Evolutionary conservation across 2,113 vertebrate species (phyloP).

Genomic region (Bos indicus): DNA sequence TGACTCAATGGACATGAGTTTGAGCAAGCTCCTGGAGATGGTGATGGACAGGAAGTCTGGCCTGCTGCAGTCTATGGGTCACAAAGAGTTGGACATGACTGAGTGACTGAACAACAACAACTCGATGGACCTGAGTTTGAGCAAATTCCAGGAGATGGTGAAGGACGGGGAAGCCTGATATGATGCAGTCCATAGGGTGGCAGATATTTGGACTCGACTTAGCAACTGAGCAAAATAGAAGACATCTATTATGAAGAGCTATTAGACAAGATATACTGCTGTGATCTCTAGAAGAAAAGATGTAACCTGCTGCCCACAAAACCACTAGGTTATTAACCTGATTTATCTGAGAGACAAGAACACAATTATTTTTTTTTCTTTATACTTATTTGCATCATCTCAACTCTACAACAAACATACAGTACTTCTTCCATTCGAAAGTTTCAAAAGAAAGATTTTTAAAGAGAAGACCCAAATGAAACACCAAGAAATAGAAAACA

Average conservation of each 20-base stretch:
- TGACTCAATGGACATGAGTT: neutral
- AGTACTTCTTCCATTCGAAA: neutral
- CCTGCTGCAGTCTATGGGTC: neutral
- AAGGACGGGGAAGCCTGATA: neutral
- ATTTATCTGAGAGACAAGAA: neutral
- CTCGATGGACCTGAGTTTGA: neutral
- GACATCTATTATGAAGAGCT: neutral
- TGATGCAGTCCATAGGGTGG: neutral
- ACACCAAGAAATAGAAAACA: neutral
- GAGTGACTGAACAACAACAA: neutral
- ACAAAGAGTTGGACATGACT: accelerated
- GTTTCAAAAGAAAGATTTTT: neutral
- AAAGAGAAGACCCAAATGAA: neutral
- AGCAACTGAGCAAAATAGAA: neutral
- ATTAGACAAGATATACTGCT: neutral
- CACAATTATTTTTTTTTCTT: neutral
- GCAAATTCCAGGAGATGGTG: neutral
- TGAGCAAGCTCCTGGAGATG: neutral
- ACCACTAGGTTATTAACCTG: neutral
- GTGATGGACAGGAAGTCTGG: neutral
- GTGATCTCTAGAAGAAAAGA: neutral
- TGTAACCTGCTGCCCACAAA: neutral
- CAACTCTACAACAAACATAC: neutral
- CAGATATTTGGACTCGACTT: accelerated
- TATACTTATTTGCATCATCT: neutral